These are phyloP conservation scores for Spodoptera exigua DNA, from an alignment of 2,888 invertebrate genomes.

Conservation along the genomic window DNA sequence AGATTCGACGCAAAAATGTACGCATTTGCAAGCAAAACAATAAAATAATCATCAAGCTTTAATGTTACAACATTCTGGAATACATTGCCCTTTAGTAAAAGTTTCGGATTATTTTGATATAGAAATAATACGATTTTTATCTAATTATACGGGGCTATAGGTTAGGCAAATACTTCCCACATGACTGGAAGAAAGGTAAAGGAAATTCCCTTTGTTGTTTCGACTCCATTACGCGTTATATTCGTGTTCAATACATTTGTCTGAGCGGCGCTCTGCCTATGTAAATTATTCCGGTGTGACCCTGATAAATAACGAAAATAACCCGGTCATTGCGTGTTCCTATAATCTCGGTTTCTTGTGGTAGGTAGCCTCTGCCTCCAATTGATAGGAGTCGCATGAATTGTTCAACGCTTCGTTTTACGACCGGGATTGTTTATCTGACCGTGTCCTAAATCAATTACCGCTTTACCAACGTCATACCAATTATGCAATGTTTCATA, in stretches of 20 bases:
- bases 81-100: slow-evolving; percentile 5
- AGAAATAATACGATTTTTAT: not conserved
- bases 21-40: slow-evolving; percentile 1
- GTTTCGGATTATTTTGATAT: not conserved
- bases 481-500: not conserved
- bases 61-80: slow-evolving; percentile 4
- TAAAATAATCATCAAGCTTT: slow-evolving; percentile 1
- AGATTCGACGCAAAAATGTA: no score
- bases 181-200: slow-evolving; percentile 8
- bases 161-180: slow-evolving; percentile 9
- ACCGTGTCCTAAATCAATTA: not conserved
- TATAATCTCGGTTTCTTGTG: slow-evolving; percentile 73
- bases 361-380: slow-evolving; percentile 54
- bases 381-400: slow-evolving; percentile 47
- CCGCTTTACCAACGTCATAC: not conserved
- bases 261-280: slow-evolving; percentile 64
- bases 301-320: slow-evolving; percentile 86
- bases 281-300: slow-evolving; percentile 72
- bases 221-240: slow-evolving; percentile 37
- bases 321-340: slow-evolving; percentile 73
- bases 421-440: slow-evolving; percentile 1
- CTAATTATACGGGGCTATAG: slow-evolving; percentile 1
- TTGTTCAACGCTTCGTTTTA: slow-evolving; percentile 16
- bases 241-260: slow-evolving; percentile 51
- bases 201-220: slow-evolving; percentile 31